Conservation (phyloP, 2,113 vertebrate species). For the Regulus satrapa region DNA sequence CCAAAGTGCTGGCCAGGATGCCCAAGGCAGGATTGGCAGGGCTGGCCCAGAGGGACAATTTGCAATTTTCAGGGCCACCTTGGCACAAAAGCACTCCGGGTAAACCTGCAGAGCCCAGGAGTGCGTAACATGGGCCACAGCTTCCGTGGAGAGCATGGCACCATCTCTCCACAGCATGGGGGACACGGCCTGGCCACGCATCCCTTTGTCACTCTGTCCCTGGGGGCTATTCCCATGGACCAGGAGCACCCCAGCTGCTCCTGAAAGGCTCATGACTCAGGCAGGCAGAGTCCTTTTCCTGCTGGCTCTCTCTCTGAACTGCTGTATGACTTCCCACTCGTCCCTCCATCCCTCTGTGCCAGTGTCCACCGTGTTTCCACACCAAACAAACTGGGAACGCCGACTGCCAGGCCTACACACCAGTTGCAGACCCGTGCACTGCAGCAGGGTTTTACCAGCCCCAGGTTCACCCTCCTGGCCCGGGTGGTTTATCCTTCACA, state of each 20-base stretch:
- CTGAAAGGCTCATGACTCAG: background rate
- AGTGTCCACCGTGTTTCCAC: rapidly evolving
- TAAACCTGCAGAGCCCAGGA: background rate
- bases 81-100: background rate
- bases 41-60: background rate
- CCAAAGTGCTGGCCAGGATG: background rate
- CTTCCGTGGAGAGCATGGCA: background rate
- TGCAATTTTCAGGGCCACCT: background rate
- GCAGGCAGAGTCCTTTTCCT: background rate
- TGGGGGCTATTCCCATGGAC: background rate
- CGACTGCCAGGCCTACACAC: background rate
- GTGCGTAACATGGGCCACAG: background rate
- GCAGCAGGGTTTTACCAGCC: background rate
- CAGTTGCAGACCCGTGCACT: background rate
- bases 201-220: background rate
- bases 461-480: background rate
- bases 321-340: background rate
- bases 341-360: background rate
- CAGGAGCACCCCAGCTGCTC: background rate
- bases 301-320: background rate
- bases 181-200: background rate
- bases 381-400: background rate
- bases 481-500: rapidly evolving
- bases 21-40: background rate
- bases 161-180: background rate